Evolutionary conservation across 2,113 vertebrate genomes (phyloP).

Genomic region (Lonchura striata): DNA sequence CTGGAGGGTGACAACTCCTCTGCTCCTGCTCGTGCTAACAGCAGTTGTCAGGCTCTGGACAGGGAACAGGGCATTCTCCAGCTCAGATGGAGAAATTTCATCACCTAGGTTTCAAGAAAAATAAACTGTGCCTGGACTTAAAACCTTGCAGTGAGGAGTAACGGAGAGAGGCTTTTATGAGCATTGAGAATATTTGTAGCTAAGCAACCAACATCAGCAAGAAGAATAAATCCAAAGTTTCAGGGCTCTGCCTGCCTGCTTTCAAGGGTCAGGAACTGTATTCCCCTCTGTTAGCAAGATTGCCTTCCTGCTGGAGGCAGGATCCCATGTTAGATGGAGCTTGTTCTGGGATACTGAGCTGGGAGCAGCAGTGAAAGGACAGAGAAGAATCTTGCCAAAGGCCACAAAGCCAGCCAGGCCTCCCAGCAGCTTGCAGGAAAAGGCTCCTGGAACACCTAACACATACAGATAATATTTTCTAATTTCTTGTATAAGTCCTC

Average conservation of each 20-base stretch:
- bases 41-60: background rate
- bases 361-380: background rate
- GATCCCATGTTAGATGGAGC: background rate
- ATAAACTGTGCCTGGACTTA: slow-evolving; percentile 50
- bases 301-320: slow-evolving; percentile 45
- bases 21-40: background rate
- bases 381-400: background rate
- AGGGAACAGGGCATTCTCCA: background rate
- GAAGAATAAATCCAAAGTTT: slow-evolving; percentile 61
- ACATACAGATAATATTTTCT: background rate
- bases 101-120: slow-evolving; percentile 53
- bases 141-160: background rate
- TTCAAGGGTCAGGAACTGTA: slow-evolving; percentile 44
- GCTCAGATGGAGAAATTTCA: background rate
- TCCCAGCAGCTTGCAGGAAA: background rate
- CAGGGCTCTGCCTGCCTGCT: slow-evolving; percentile 43
- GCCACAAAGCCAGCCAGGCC: background rate
- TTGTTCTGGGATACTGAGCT: background rate
- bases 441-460: background rate
- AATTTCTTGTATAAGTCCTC: background rate
- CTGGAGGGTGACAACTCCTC: background rate
- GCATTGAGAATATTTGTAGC: slow-evolving; percentile 47
- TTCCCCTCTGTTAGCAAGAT: slow-evolving; percentile 53
- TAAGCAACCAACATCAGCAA: slow-evolving; percentile 55
- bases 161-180: slow-evolving; percentile 19